phyloP scores from a whole-genome alignment of 2,888 invertebrate genomes.

The Eucera pruinosa region DNA sequence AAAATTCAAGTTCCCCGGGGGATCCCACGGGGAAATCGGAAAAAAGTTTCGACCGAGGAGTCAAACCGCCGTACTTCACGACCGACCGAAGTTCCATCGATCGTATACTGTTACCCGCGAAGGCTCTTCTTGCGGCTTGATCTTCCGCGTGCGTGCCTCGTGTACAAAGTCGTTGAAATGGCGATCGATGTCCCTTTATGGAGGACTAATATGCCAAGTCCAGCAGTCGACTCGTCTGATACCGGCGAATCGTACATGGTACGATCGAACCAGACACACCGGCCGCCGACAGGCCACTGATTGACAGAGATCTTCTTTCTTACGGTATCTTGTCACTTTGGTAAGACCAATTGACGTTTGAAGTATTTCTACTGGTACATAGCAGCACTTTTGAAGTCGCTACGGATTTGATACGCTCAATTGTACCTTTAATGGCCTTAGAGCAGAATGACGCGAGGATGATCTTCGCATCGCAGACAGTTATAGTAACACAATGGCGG shows the following conservation, averaged over 20 bases:
- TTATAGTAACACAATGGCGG: too few relatives aligned
- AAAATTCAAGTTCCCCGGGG: neutral
- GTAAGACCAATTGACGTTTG: neutral
- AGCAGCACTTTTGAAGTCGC: neutral
- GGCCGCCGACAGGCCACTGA: slow-evolving; percentile 42
- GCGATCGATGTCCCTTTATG: slow-evolving; percentile 68
- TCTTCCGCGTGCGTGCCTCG: slow-evolving; percentile 71
- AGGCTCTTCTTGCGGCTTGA: slow-evolving; percentile 62
- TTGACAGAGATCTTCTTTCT: slow-evolving; percentile 58
- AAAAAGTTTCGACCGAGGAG: slow-evolving; percentile 10
- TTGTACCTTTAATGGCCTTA: too few relatives aligned
- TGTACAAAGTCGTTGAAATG: slow-evolving; percentile 63
- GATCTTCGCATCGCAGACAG: too few relatives aligned
- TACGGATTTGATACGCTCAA: too few relatives aligned
- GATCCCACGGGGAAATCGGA: slow-evolving; percentile 3
- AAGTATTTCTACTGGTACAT: neutral
- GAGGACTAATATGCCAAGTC: slow-evolving; percentile 67
- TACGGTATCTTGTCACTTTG: slow-evolving; percentile 35
- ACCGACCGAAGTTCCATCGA: slow-evolving; percentile 39
- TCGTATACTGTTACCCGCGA: slow-evolving; percentile 55
- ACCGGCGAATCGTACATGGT: slow-evolving; percentile 41
- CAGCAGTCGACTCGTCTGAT: slow-evolving; percentile 35
- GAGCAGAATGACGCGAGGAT: too few relatives aligned
- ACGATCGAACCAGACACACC: slow-evolving; percentile 34
- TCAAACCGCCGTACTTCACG: slow-evolving; percentile 28